A percentile compares a stretch with the other conserved stretches of the same genome.
phyloP scores from a whole-genome alignment of 2,113 vertebrate species.

The Nesospiza acunhae region DNA sequence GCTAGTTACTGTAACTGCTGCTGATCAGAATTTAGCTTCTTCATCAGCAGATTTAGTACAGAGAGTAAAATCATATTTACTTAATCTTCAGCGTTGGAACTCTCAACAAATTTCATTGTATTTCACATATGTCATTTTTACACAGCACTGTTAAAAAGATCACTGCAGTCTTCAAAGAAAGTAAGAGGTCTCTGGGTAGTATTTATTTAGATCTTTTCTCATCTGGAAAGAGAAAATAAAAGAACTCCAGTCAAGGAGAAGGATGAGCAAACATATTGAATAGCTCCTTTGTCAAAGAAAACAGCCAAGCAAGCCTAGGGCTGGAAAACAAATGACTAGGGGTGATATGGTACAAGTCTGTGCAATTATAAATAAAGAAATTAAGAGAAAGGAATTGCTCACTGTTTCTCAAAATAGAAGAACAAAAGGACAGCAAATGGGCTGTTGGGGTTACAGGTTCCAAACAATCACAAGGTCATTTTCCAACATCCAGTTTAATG shows the following conservation, averaged over 20 bases:
- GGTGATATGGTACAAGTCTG: neutral
- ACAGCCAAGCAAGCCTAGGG: neutral
- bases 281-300: neutral
- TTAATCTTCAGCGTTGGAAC: constrained; percentile 6
- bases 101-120: constrained; percentile 2
- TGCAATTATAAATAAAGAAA: neutral
- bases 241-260: neutral
- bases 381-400: neutral
- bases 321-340: neutral
- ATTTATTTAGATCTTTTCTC: constrained; percentile 23
- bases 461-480: neutral
- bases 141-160: neutral
- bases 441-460: neutral
- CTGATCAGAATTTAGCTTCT: constrained; percentile 18
- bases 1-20: neutral
- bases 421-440: neutral
- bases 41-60: constrained; percentile 2
- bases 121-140: constrained; percentile 26
- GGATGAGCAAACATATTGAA: neutral
- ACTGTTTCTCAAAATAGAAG: neutral
- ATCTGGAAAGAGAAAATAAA: constrained; percentile 23
- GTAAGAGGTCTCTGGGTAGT: constrained; percentile 9
- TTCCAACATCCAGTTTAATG: neutral
- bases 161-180: constrained; percentile 5
- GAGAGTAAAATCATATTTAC: constrained; percentile 21